These are phyloP conservation scores for Idaea straminata DNA, from an alignment of 2,888 invertebrate species.

Conservation along the genomic window DNA sequence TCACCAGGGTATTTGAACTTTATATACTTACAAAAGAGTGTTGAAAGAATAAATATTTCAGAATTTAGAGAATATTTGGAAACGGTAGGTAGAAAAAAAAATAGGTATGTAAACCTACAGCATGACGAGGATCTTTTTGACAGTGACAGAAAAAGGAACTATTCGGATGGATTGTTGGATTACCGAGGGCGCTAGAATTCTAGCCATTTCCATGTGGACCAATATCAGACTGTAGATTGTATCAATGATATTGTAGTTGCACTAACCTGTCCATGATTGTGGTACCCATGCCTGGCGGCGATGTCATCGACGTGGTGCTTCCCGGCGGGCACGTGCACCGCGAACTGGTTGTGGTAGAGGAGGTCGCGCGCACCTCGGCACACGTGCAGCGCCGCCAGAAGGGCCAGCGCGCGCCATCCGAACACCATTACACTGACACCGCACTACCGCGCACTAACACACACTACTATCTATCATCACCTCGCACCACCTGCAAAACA, in stretches of 20 bases:
- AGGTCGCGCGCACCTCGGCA: slow-evolving; percentile 48
- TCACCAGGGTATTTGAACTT: background rate
- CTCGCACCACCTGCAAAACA: slow-evolving; percentile 44
- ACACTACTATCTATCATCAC: slow-evolving; percentile 39
- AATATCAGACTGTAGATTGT: no score
- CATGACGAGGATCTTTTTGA: no score
- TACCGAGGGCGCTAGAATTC: no score
- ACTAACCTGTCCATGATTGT: slow-evolving; percentile 93
- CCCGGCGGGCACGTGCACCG: slow-evolving; percentile 88
- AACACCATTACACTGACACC: slow-evolving; percentile 58
- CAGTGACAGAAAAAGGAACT: no score
- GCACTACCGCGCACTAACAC: slow-evolving; percentile 37
- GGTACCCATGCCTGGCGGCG: slow-evolving; percentile 91
- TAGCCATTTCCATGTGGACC: no score
- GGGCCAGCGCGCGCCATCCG: slow-evolving; percentile 69
- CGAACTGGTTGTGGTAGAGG: slow-evolving; percentile 90
- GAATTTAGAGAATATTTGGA: no score
- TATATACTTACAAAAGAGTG: background rate
- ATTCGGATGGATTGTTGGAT: no score
- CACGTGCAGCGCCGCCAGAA: slow-evolving; percentile 47
- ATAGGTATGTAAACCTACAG: no score
- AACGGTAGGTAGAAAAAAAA: no score
- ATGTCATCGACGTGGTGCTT: slow-evolving; percentile 86
- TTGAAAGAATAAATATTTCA: no score
- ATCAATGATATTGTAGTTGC: background rate